Percentiles rank a stretch among this genome's conserved stretches.
These are phyloP conservation scores for Campoplex nolae DNA, from an alignment of 2,888 invertebrate species.

Conservation along the genomic window DNA sequence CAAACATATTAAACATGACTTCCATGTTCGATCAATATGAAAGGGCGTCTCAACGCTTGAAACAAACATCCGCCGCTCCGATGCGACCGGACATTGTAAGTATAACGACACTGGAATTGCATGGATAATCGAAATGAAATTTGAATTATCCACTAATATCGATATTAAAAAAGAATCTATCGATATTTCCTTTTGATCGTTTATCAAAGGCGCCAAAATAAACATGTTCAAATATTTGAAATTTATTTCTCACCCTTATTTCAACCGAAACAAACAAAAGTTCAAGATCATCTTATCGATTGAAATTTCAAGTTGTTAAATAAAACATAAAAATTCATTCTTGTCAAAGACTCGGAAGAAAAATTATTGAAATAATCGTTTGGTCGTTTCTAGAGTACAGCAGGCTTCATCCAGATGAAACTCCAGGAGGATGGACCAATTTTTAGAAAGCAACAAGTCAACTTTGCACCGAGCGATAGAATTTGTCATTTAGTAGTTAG, in stretches of 20 bases:
- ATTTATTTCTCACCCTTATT: too few species aligned
- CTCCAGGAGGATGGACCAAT: constrained; percentile 92
- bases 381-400: constrained; percentile 81
- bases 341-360: neutral
- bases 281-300: too few species aligned
- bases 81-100: constrained; percentile 85
- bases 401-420: constrained; percentile 87
- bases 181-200: too few species aligned
- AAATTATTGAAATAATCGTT: neutral
- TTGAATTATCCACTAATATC: neutral
- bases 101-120: neutral
- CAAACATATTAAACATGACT: constrained; percentile 87
- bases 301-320: too few species aligned
- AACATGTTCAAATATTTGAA: neutral
- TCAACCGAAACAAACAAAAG: too few species aligned
- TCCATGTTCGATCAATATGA: constrained; percentile 94
- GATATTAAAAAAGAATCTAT: neutral
- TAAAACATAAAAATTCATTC: neutral
- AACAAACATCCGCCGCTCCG: constrained; percentile 80
- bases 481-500: constrained; percentile 93
- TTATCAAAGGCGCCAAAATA: neutral
- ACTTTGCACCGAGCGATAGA: constrained; percentile 91
- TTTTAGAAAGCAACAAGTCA: constrained; percentile 94
- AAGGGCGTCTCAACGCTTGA: constrained; percentile 89
- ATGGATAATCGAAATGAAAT: neutral